Conservation (phyloP, 2,888 invertebrate species). For the Leptinotarsa tumamoca region DNA sequence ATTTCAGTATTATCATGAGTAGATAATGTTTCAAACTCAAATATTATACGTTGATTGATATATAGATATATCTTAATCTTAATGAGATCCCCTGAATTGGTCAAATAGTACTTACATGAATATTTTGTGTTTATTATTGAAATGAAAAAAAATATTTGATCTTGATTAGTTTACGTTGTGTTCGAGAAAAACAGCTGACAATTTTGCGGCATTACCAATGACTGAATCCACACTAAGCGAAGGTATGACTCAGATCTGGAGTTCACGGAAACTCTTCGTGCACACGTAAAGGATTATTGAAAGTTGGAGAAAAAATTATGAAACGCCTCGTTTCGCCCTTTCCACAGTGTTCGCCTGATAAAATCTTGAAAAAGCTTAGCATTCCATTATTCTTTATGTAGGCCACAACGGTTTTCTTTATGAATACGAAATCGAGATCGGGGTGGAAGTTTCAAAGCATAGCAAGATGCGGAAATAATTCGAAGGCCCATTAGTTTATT, state of each 20-base stretch:
- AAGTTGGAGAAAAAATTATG: not conserved
- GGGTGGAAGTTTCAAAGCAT: no score
- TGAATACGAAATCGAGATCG: not conserved
- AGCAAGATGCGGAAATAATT: not conserved
- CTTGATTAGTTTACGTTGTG: no score
- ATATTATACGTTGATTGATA: no score
- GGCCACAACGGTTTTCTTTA: not conserved
- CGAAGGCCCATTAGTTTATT: not conserved
- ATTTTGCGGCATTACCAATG: no score
- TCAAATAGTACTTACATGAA: no score
- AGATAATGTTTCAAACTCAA: no score
- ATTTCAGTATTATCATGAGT: no score
- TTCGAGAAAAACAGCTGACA: no score
- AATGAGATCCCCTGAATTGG: no score
- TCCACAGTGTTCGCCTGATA: not conserved
- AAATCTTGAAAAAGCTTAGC: constrained; percentile 1
- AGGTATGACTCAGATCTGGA: not conserved
- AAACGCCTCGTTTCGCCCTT: not conserved
- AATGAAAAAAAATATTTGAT: no score
- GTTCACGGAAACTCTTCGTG: not conserved
- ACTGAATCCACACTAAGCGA: not conserved
- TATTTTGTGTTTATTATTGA: no score
- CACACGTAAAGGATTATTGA: not conserved
- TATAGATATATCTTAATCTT: no score
- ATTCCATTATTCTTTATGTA: not conserved